Conservation (phyloP, 2,797 vertebrate genomes). For the Champsocephalus esox region DNA sequence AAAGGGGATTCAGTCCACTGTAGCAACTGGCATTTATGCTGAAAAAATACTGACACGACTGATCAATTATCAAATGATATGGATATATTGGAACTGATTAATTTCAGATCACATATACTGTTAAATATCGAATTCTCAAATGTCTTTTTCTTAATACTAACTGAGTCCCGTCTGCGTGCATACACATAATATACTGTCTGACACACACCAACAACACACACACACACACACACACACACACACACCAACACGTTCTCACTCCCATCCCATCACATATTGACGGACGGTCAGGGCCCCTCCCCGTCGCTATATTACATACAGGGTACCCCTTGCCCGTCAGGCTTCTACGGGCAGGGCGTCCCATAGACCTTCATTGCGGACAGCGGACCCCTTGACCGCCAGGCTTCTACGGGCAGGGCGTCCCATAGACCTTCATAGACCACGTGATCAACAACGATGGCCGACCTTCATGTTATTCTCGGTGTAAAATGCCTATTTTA, state of each 20-base stretch:
- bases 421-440: no score
- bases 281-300: no score
- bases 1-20: not conserved
- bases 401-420: no score
- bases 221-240: slow-evolving; percentile 12
- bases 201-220: slow-evolving; percentile 15
- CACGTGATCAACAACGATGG: no score
- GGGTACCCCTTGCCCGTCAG: no score
- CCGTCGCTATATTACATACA: no score
- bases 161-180: not conserved
- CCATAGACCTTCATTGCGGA: no score
- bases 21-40: not conserved
- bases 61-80: not conserved
- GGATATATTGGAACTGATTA: not conserved
- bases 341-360: no score
- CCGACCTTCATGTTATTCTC: no score
- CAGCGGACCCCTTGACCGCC: no score
- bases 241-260: not conserved
- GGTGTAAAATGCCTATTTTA: no score
- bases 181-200: slow-evolving; percentile 2
- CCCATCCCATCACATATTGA: no score
- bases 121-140: not conserved
- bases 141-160: slow-evolving; percentile 36
- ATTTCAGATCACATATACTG: not conserved
- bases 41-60: accelerated